Base-by-base conservation (phyloP, 2,797 vertebrate genomes). In the Chloroceryle amazona region DNA sequence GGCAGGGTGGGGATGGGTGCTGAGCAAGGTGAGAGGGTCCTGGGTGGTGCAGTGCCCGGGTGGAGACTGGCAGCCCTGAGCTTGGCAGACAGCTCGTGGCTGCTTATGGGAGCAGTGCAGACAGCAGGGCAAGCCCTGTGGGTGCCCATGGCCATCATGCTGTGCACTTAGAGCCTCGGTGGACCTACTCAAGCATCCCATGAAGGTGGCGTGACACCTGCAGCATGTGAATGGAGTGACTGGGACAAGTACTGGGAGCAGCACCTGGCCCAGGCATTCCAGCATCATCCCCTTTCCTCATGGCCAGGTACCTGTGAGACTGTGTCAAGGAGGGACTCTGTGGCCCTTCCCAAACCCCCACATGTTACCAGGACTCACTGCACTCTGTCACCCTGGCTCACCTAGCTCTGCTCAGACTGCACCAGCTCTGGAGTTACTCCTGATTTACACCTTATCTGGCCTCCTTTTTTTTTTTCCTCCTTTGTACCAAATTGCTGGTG, bases 361-460 rank as follows among this genome's bases (percentile, higher is more conserved):
- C 21, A 7, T 5, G 6, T 47, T 12, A 1, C 46, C 5, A 39
- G 46, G 26, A 31, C 62, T 66, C 25, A 0, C 3, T 15, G 15
- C 13, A 5, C 57, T 60, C 58, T 52, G 31, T 44, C 0, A 8
- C 22, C 13, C 52, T 4, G 1, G 17, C 61, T 85, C 25, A 19
- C 16, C 17, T 35, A 60, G 57, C 47, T 89, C 66, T 89, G 58
- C 78, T 80, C 46, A 54, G 47, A 4, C 39, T 0, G 1, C 60
- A 57, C 12, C 85, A 93, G 61, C 87, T 89, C 89, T 81, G 91
- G 22, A 74, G 31, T 88, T 86, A 71, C 44, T 92, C 63, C 87
- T 91, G 42, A 83, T 94, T 94, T 89, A 80, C 61, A 74, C 68
- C 87, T 90, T 29, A 14, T 19, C 68, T 90, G 93, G 44, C 91